A percentile compares a stretch with the other conserved stretches of the same genome.
These are phyloP conservation scores for Pyrochroa serraticornis DNA, from an alignment of 2,888 invertebrate genomes.

Conservation along the genomic window DNA sequence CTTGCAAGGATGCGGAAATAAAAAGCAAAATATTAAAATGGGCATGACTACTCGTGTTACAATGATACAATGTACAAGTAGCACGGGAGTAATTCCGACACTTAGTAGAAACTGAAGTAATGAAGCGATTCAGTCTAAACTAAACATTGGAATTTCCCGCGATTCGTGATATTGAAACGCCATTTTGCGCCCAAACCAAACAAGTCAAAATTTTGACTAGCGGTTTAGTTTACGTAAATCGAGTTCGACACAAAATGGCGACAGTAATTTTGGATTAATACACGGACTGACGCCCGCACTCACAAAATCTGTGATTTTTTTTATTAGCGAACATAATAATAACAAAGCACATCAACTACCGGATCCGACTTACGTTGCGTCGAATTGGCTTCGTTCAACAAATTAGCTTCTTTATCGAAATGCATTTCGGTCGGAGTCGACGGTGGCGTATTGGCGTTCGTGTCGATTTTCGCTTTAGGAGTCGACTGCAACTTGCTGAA, in stretches of 20 bases:
- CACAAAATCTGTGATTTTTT: no score
- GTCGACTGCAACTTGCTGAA: conserved; percentile 48
- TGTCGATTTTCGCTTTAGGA: conserved; percentile 36
- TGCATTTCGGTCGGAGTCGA: conserved; percentile 50
- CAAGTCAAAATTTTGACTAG: background rate
- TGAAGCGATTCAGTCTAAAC: background rate
- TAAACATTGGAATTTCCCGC: no score
- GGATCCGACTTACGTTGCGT: conserved; percentile 31
- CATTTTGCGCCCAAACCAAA: no score
- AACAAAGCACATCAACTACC: conserved; percentile 18
- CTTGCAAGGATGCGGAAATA: conserved; percentile 24
- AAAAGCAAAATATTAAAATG: conserved; percentile 51
- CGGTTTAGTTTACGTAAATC: no score
- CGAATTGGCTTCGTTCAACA: conserved; percentile 33
- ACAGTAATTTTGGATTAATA: conserved; percentile 10
- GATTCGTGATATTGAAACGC: no score
- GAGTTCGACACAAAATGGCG: background rate
- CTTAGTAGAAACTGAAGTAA: background rate
- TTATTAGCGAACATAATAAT: background rate
- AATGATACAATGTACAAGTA: conserved; percentile 16
- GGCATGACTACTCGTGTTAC: conserved; percentile 48
- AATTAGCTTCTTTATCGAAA: conserved; percentile 33
- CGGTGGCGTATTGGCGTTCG: conserved; percentile 52
- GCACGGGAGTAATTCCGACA: no score
- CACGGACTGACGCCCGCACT: no score